Conservation (phyloP, 2,797 vertebrate genomes). For the Basileuterus tristriatus region DNA sequence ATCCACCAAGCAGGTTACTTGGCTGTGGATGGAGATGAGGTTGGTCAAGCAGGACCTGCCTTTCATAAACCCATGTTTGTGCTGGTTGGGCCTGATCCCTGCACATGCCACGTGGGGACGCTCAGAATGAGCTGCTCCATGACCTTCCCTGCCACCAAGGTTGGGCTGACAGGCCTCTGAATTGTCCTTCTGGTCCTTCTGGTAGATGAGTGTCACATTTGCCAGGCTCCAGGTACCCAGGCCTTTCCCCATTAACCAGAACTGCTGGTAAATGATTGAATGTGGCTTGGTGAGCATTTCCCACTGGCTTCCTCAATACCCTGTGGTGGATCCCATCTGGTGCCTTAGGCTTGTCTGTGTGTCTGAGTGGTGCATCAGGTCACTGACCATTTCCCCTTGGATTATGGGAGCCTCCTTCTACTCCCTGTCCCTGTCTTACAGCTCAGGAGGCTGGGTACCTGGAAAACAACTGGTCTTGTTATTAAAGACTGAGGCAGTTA, state of each 20-base stretch:
- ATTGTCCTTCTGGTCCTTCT: not conserved
- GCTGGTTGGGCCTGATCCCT: not conserved
- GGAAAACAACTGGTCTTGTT: not conserved
- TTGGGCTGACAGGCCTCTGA: not conserved
- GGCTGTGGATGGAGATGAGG: not conserved
- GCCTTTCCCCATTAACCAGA: not conserved
- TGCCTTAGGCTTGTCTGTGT: not conserved
- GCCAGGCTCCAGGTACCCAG: not conserved
- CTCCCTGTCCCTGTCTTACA: not conserved
- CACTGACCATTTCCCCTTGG: not conserved
- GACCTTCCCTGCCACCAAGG: not conserved
- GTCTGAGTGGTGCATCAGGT: not conserved
- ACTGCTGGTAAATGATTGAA: not conserved
- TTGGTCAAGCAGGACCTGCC: not conserved
- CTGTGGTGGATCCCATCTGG: not conserved
- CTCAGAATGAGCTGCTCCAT: not conserved
- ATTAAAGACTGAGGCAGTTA: not conserved
- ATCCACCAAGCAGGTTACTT: not conserved
- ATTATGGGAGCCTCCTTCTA: not conserved
- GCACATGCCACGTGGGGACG: not conserved
- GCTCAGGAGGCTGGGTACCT: not conserved
- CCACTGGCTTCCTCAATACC: not conserved
- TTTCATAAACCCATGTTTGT: not conserved
- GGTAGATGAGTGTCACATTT: not conserved
- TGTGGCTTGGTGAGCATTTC: not conserved